phyloP scores from a whole-genome alignment of 2,113 vertebrate genomes.

The Stictonetta naevosa region DNA sequence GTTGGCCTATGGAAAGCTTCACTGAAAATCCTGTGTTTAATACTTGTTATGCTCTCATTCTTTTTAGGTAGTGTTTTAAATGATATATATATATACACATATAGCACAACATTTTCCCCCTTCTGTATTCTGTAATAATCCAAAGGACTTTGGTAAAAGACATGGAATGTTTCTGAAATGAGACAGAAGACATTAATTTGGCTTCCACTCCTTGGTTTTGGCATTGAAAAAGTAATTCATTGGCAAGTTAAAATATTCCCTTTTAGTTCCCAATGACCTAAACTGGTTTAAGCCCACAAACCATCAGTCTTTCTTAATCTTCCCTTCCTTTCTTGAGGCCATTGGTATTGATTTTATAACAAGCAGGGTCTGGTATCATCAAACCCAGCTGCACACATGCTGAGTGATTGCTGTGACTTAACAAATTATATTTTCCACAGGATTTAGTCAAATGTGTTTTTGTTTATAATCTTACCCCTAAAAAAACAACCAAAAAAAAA shows the following conservation, averaged over 20 bases:
- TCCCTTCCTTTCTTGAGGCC: neutral
- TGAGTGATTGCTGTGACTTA: conserved; percentile 31
- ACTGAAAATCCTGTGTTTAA: neutral
- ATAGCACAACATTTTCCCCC: neutral
- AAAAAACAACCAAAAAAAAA: neutral
- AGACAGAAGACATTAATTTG: neutral
- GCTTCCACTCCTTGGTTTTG: neutral
- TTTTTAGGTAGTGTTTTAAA: neutral
- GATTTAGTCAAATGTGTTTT: conserved; percentile 40
- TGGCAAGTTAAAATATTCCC: neutral
- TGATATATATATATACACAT: neutral
- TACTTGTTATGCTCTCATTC: neutral
- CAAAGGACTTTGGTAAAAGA: neutral
- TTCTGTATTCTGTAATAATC: neutral
- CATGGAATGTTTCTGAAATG: neutral
- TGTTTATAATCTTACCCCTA: neutral
- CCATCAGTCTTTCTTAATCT: neutral
- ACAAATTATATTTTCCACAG: conserved; percentile 29
- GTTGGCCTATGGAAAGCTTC: neutral
- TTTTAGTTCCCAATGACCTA: neutral
- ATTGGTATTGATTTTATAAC: neutral
- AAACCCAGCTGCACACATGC: neutral
- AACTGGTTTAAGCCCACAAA: neutral
- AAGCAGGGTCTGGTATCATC: neutral
- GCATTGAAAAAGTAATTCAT: neutral